Evolutionary conservation across 2,797 vertebrate genomes (phyloP).

Genomic region (Enteromius unitaeniatus): DNA sequence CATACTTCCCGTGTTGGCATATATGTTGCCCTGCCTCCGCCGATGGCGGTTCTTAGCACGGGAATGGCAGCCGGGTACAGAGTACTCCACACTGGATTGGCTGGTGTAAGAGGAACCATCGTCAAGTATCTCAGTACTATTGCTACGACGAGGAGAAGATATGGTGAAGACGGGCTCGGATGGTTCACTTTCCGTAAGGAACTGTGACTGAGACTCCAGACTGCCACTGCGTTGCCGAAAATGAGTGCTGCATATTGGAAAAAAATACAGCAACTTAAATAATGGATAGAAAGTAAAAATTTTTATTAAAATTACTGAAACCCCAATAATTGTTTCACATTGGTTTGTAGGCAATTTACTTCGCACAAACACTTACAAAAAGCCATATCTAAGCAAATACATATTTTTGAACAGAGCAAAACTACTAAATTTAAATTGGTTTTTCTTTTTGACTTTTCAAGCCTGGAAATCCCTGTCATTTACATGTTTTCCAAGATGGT

Average conservation of each 20-base stretch:
- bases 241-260: slow-evolving; percentile 69
- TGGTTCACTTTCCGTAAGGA: slow-evolving; percentile 75
- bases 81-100: slow-evolving; percentile 92
- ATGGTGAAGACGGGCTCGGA: slow-evolving; percentile 76
- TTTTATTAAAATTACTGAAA: background rate
- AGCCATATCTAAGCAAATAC: background rate
- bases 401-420: background rate
- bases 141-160: slow-evolving; percentile 85
- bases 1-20: slow-evolving; percentile 93
- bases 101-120: slow-evolving; percentile 96
- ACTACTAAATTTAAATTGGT: background rate
- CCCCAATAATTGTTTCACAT: background rate
- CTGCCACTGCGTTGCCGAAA: slow-evolving; percentile 92
- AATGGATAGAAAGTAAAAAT: background rate
- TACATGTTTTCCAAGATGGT: background rate
- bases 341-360: background rate
- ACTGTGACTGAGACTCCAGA: slow-evolving; percentile 89
- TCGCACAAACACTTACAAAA: background rate
- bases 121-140: slow-evolving; percentile 93
- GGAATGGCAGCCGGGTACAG: slow-evolving; percentile 73
- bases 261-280: background rate
- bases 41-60: slow-evolving; percentile 83
- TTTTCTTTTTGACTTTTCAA: background rate
- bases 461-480: background rate
- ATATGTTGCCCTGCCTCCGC: slow-evolving; percentile 81